Evolutionary conservation across 2,113 vertebrate genomes (phyloP).

Genomic region (Electrona antarctica): DNA sequence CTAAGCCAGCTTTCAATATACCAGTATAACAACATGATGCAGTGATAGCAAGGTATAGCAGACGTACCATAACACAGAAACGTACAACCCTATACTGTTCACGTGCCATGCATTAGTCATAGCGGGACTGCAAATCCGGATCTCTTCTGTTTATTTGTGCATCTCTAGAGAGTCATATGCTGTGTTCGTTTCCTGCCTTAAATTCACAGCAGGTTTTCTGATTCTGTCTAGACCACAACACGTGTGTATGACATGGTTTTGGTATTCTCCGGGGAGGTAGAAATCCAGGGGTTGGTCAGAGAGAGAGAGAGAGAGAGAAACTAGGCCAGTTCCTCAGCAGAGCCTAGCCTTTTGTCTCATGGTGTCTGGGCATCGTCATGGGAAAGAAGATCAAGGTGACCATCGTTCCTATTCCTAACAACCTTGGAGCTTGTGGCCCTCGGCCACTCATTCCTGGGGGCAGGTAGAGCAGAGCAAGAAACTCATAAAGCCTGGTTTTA

Average conservation of each 20-base stretch:
- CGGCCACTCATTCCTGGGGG: slow-evolving; percentile 47
- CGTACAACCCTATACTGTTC: not conserved
- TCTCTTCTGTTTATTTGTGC: slow-evolving; percentile 9
- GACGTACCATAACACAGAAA: slow-evolving; percentile 4
- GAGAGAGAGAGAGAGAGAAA: slow-evolving; percentile 5
- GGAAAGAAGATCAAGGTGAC: slow-evolving; percentile 57
- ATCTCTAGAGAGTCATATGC: slow-evolving; percentile 23
- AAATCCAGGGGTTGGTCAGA: slow-evolving; percentile 27
- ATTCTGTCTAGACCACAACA: slow-evolving; percentile 10
- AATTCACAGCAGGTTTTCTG: slow-evolving; percentile 17
- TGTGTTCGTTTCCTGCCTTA: slow-evolving; percentile 29
- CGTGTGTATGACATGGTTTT: not conserved
- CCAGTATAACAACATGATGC: not conserved
- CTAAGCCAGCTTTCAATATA: not conserved
- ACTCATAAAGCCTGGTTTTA: slow-evolving; percentile 59
- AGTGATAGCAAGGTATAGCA: slow-evolving; percentile 7
- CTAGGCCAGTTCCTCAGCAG: slow-evolving; percentile 33
- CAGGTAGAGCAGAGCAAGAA: slow-evolving; percentile 48
- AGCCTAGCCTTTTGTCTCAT: slow-evolving; percentile 23
- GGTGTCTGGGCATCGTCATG: slow-evolving; percentile 61
- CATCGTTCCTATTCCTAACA: slow-evolving; percentile 41
- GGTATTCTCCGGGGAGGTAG: slow-evolving; percentile 20
- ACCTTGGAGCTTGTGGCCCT: slow-evolving; percentile 18
- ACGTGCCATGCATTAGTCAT: slow-evolving; percentile 21
- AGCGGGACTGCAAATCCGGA: not conserved